Base-by-base conservation (phyloP, 64 coral and sea anemone genomes). In the Actinia tenebrosa region DNA sequence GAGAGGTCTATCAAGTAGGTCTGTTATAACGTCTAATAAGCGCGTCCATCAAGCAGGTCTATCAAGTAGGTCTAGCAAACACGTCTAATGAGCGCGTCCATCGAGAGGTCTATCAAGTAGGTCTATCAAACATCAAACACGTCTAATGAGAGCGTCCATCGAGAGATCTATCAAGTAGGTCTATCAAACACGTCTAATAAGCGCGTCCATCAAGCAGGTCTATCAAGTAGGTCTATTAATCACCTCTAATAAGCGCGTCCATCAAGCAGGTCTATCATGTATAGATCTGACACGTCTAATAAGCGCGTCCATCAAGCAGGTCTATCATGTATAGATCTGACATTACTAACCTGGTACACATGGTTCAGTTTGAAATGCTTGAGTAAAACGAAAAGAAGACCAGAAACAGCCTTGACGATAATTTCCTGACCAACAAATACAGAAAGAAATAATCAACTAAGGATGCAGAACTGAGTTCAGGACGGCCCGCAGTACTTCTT, bases 341-440 rank as follows among this genome's bases (percentile, higher is more conserved):
- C 37, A 75, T 58, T 69, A 56, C 87, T 59, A 54, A 95, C 94
- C 94, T 95, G 90, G 79, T 94, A 98, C 56, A 98, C 55, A 85
- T 98, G 96, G 86, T 94, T 98, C 17, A 94, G 45, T 52, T 98
- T 98, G 30, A 94, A 94, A 86, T 98, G 96, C 85, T 98, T 98
- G 13, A 98, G 59, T 53, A 98, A 75, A 52, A 98, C 88, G 50
- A 98, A 90, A 20, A 98, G 47, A 45, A 98, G 83, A 45, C 92
- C 96, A 62, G 96, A 98, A 26, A 98, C 86, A 10, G 96, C 93
- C 18, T 94, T 98, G 64, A 98, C 96, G 62, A 98, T 98, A 22
- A 98, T 92, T 80, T 98, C 96, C 93, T 95, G 14, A 8, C 82
- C 83, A 71, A 46, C 10, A 87, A 82, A 53, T 71, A 26, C 13